Evolutionary conservation across 2,888 invertebrate species (phyloP), one percentile per base, ranked within the genome.

Genomic region (Blomia tropicalis): DNA sequence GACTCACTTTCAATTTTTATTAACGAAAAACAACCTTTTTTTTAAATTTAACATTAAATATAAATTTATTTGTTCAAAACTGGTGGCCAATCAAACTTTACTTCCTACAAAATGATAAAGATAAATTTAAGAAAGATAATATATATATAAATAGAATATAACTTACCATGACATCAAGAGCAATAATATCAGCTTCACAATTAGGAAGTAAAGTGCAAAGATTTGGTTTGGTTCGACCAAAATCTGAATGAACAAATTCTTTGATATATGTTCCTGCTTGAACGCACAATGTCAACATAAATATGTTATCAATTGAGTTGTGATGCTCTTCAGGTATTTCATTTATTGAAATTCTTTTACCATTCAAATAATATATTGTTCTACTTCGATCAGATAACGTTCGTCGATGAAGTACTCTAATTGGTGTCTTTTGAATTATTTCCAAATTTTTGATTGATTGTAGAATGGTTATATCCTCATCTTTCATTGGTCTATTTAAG

Each of bases 241-340:
- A 85, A 77, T 98, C 96, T 2, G 95, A 90, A 75, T 96, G 92
- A 23, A 89, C 86, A 77, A 96, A 88, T 77, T 98, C 96, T 76
- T 98, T 98, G 1, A 98, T 82, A 73, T 98, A 75, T 43, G 92
- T 90, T 44, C 93, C 93, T 11, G 93, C 93, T 71, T 89, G 85
- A 0, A 90, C 87, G 58, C 79, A n/a, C 22, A 63, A 41, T 29
- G 32, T 43, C 30, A 63, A 51, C 2, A 29, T 7, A n/a, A 63
- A 63, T 17, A 63, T 5, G 22, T 27, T 19, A 27, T 60, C 63
- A 25, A 51, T n/a, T 27, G 19, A 22, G 14, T 25, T 7, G 25
- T 22, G 2, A 29, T 43, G 19, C 44, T 58, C 22, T 19, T 60
- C 59, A 22, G 7, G 2, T 1, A 63, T 3, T 4, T 63, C 59